phyloP scores from a whole-genome alignment of 2,797 vertebrate species.

The Sebastolobus alascanus region DNA sequence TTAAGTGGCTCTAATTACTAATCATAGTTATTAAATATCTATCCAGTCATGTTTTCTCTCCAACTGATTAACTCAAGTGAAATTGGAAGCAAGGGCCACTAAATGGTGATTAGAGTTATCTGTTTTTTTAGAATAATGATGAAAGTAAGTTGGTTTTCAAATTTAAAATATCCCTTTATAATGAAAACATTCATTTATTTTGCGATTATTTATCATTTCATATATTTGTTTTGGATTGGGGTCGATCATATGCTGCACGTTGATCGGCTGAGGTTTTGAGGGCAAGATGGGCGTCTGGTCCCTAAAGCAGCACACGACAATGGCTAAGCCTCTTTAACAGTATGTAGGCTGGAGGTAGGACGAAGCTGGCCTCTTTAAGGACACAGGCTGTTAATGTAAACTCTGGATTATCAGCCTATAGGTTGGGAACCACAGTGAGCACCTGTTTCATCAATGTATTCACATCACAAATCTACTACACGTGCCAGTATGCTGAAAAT shows the following conservation, averaged over 20 bases:
- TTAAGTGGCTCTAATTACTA: not conserved
- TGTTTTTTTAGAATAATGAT: not conserved
- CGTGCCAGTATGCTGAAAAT: not conserved
- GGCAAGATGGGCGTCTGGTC: not conserved
- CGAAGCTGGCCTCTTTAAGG: conserved; percentile 9
- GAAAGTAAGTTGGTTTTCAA: not conserved
- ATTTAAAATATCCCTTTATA: not conserved
- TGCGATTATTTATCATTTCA: too few species aligned
- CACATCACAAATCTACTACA: not conserved
- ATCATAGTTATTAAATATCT: not conserved
- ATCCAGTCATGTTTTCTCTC: not conserved
- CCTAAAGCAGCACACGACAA: conserved; percentile 35
- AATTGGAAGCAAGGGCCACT: not conserved
- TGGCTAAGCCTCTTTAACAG: conserved; percentile 54
- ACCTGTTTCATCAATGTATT: not conserved
- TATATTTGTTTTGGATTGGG: not conserved
- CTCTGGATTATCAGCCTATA: not conserved
- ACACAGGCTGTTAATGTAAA: not conserved
- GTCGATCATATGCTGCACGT: not conserved
- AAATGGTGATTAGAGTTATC: not conserved
- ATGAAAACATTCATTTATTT: not conserved
- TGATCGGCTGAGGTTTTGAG: conserved; percentile 10
- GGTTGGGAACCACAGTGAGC: not conserved
- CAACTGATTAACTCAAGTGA: not conserved
- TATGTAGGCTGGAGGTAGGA: conserved; percentile 5